Conservation (phyloP, 2,113 vertebrate species). For the Rattus rattus region DNA sequence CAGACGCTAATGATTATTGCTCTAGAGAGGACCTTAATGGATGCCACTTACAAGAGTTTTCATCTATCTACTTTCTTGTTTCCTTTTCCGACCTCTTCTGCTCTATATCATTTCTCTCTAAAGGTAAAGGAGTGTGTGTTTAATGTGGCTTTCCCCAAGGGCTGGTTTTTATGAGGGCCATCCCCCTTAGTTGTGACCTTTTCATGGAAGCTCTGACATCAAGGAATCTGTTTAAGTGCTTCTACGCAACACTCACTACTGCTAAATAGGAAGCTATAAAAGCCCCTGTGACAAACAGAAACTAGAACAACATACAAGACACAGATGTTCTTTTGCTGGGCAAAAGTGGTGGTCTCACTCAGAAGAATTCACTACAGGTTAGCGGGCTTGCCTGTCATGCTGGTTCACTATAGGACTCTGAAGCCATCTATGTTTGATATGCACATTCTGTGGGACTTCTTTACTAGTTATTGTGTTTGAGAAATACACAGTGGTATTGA, state of each 20-base stretch:
- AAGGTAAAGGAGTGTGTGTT: slow-evolving; percentile 56
- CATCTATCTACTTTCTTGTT: slow-evolving; percentile 69
- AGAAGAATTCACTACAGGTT: neutral
- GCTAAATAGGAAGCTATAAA: neutral
- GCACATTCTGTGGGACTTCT: neutral
- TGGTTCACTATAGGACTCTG: no score
- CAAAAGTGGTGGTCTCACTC: neutral
- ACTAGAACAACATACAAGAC: neutral
- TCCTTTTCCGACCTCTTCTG: slow-evolving; percentile 67
- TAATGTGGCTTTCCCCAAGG: slow-evolving; percentile 15
- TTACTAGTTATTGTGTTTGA: neutral
- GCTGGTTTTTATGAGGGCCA: neutral
- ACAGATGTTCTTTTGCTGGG: neutral
- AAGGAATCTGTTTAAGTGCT: neutral
- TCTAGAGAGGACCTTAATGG: slow-evolving; percentile 73
- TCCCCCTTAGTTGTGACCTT: neutral
- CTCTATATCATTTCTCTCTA: slow-evolving; percentile 60
- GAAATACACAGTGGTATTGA: neutral
- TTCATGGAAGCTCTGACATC: neutral
- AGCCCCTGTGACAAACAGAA: neutral
- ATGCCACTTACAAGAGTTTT: slow-evolving; percentile 72
- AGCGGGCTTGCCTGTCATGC: neutral
- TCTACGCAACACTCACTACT: neutral
- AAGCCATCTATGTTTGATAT: neutral
- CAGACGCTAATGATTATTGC: slow-evolving; percentile 73